Base-by-base conservation (phyloP, 2,888 invertebrate genomes). In the Caenorhabditis afra region DNA sequence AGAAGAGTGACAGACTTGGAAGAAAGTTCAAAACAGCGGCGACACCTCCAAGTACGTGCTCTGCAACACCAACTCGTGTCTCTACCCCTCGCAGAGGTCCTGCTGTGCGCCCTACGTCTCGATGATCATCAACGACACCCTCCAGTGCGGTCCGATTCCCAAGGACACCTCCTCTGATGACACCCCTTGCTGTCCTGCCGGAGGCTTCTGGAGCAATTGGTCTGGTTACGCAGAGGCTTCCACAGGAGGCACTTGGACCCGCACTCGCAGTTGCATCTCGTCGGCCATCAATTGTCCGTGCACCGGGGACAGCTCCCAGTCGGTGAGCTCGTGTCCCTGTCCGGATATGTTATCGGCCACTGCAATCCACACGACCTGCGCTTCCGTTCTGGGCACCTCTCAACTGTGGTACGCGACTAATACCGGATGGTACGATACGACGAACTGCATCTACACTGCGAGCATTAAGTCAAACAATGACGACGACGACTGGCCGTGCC, bases 31-130 rank as follows among this genome's bases (percentile, higher is more conserved):
- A n/a, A n/a, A n/a, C 57, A 68, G 67, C 5, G 67, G 67, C 0
- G 49, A 47, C 16, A 16, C 39, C 11, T 47, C 16, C 47, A 47
- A 47, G n/a, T 47, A 47, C 16, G 20, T 10, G 47, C 18, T 14
- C 18, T 47, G 55, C 39, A 55, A 70, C 59, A 71, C 71, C 16
- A 39, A 64, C 23, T 10, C 55, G n/a, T 71, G 71, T 16, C 14
- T 11, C 12, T 62, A 55, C 20, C 64, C 71, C n/a, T 16, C 55
- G n/a, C 47, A 64, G 49, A 12, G 64, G 4, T 11, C 62, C 11
- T 71, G 71, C 35, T 71, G 62, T 29, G 44, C 45, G 22, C 70
- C 70, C 10, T 70, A 61, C 53, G 23, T 61, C 7, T 45, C 61
- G 11, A 61, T 70, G 61, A 0, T 53, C 8, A 61, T 70, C 37